Base-by-base conservation (phyloP, 2,113 vertebrate species). In the Gasterosteus nipponicus region DNA sequence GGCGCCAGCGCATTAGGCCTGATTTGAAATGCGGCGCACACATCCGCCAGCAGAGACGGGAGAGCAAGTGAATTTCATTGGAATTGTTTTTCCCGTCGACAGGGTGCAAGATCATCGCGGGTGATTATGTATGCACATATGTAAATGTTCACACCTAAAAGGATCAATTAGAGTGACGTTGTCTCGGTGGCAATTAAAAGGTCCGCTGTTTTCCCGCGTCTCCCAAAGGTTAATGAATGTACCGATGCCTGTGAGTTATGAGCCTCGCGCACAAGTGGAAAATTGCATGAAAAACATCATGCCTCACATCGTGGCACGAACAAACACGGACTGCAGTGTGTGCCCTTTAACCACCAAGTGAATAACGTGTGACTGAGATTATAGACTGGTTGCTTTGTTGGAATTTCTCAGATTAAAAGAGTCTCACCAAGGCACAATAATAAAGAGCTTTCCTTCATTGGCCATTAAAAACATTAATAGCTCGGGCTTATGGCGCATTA, bases 61-160 rank as follows among this genome's bases (percentile, higher is more conserved):
- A 85, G 89, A 89, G 88, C 89, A 82, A 89, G 82, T 81, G 89
- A 90, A 90, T 91, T 90, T 88, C 63, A 80, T 87, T 86, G 82
- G 93, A 94, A 93, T 94, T 93, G 94, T 94, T 26, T 26, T 26
- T 86, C 78, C 81, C 83, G 90, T 89, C 90, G 90, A 88, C 90
- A 85, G 90, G 91, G 91, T 93, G 92, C 85, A 78, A 85, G 92
- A 93, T 94, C 91, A 92, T 87, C 75, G 90, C 72, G 39, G 82
- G 71, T 90, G 89, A 92, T 93, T 93, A 93, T 93, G 77, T 89
- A 94, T 94, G 93, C 93, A 94, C 89, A 89, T 94, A 94, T 94
- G 93, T 93, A 94, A 93, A 92, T 94, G 80, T 90, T 92, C 91
- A 85, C 92, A 93, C 93, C 93, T 93, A 92, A 93, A 94, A 94